phyloP scores from a whole-genome alignment of 1,140 invertebrate species.

The Pseudomyrmex concolor region DNA sequence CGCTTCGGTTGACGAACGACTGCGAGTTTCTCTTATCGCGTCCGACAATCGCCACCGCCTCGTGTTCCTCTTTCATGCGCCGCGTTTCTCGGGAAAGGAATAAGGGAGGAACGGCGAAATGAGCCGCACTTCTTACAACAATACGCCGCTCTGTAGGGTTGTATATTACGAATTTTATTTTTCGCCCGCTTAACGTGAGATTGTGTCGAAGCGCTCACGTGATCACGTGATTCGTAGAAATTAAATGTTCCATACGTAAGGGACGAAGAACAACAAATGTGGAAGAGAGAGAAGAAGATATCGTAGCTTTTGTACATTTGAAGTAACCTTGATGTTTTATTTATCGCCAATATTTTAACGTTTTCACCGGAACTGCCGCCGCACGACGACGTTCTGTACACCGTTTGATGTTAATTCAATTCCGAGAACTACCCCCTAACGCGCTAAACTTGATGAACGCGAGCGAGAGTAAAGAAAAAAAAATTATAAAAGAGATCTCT shows the following conservation, averaged over 20 bases:
- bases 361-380: not conserved
- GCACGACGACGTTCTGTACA: not conserved
- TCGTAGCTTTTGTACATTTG: slow-evolving; percentile 23
- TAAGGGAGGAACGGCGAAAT: slow-evolving; percentile 2
- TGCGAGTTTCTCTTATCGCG: slow-evolving; percentile 22
- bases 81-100: not conserved
- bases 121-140: slow-evolving; percentile 14
- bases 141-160: not conserved
- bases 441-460: not conserved
- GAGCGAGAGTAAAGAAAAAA: not conserved
- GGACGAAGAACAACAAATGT: not conserved
- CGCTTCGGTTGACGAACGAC: slow-evolving; percentile 22
- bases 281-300: not conserved
- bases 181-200: slow-evolving; percentile 9
- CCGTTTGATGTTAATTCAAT: not conserved
- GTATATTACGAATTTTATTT: slow-evolving; percentile 43
- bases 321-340: slow-evolving; percentile 49
- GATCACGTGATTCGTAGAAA: slow-evolving; percentile 51
- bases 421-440: not conserved
- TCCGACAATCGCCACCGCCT: not conserved
- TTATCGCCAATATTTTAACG: slow-evolving; percentile 34
- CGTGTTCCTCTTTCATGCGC: slow-evolving; percentile 18
- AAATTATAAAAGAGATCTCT: not conserved
- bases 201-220: slow-evolving; percentile 42
- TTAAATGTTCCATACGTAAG: slow-evolving; percentile 30